Base-by-base conservation (phyloP, 2,113 vertebrate genomes). In the Xiphias gladius region DNA sequence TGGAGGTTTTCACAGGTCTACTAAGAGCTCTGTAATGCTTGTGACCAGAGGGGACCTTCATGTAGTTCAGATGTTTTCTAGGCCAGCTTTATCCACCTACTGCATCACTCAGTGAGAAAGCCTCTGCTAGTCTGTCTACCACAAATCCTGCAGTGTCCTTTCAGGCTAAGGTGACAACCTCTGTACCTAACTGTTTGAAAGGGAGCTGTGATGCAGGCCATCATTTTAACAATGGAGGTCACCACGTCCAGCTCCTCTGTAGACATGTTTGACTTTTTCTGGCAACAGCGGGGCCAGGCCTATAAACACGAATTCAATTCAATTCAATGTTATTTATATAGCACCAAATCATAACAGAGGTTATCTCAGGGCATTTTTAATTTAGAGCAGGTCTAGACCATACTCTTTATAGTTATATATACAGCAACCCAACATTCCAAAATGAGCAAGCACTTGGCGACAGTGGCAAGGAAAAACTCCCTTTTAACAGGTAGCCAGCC, bases 101-200 rank as follows among this genome's bases (percentile, higher is more conserved):
- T 64, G 92, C 86, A 86, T 91, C 73, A 65, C 73, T 68, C 39
- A 63, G 83, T 78, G 83, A 91, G 82, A 92, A 90, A 91, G 88
- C 90, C 73, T 91, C 72, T 70, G 67, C 86, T 81, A 84, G 89
- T 91, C 59, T 24, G 24, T 64, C 86, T 55, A n/a, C 28, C 76
- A 26, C 65, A 59, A 66, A 79, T 63, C 58, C 68, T 66, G 68
- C 46, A 16, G 20, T 88, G 81, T 46, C 80, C 88, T 89, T 91
- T 86, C 71, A 75, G 75, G 63, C 73, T n/a, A 35, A 86, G 83
- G 79, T 84, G 72, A 89, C 52, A 86, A 70, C 82, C 79, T 58
- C 86, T 73, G 76, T 83, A 83, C 19, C 72, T 89, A 92, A 93
- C 89, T 85, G 88, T 86, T 88, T 89, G 90, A 79, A 94, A 92